These are phyloP conservation scores for Cylloceria caligata DNA, from an alignment of 2,888 invertebrate genomes.

Conservation along the genomic window DNA sequence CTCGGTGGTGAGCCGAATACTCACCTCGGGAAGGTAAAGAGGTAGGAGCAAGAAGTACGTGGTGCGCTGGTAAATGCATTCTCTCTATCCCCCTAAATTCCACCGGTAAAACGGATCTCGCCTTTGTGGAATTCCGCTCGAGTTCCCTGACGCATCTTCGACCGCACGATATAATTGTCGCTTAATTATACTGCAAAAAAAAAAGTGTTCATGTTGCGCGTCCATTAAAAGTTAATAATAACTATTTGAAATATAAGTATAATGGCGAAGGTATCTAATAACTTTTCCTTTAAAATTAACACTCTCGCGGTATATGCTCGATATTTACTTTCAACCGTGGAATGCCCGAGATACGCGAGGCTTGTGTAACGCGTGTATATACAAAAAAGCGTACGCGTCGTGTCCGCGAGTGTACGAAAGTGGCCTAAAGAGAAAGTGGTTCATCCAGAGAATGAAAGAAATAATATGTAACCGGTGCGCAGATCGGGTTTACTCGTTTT, in stretches of 20 bases:
- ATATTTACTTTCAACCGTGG: slow-evolving; percentile 35
- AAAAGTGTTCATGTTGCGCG: too few relatives aligned
- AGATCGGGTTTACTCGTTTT: slow-evolving; percentile 38
- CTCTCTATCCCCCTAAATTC: slow-evolving; percentile 10
- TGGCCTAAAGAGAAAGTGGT: slow-evolving; percentile 65
- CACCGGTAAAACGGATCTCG: slow-evolving; percentile 7
- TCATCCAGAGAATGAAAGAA: slow-evolving; percentile 58
- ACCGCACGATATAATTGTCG: background rate
- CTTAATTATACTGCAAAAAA: background rate
- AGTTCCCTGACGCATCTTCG: background rate
- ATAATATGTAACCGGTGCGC: slow-evolving; percentile 52
- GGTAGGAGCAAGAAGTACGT: background rate
- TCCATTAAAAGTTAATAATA: background rate
- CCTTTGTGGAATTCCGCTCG: background rate
- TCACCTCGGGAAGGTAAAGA: too few relatives aligned
- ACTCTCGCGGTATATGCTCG: background rate
- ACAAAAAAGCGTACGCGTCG: background rate
- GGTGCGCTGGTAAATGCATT: background rate
- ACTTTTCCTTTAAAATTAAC: slow-evolving; percentile 4
- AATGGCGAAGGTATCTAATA: slow-evolving; percentile 5
- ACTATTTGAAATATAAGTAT: background rate
- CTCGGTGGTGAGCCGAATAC: too few relatives aligned
- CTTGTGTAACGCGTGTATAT: slow-evolving; percentile 34
- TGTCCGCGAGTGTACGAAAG: background rate
- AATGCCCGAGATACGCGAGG: slow-evolving; percentile 5